Conservation (phyloP, 2,797 vertebrate genomes). For the Spondyliosoma cantharus region DNA sequence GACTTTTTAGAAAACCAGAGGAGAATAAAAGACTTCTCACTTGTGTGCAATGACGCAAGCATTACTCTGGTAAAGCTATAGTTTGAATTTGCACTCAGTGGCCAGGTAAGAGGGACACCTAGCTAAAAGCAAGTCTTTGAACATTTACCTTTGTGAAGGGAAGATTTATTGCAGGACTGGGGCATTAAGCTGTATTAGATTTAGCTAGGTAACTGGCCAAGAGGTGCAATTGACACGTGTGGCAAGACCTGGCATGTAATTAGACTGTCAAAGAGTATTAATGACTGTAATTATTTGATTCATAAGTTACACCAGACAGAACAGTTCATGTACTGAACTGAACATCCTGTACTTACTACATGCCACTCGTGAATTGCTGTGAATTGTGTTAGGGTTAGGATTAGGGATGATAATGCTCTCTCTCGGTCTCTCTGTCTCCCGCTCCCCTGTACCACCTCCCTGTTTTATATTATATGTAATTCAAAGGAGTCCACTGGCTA, state of each 20-base stretch:
- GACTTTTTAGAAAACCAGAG: neutral
- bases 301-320: neutral
- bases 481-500: constrained; percentile 12
- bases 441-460: neutral
- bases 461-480: constrained; percentile 32
- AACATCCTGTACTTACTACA: neutral
- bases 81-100: too few relatives aligned
- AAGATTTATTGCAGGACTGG: neutral
- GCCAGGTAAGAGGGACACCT: too few relatives aligned
- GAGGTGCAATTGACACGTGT: neutral
- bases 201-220: neutral
- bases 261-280: neutral
- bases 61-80: too few relatives aligned
- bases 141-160: neutral
- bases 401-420: neutral
- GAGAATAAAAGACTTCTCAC: neutral
- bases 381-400: neutral
- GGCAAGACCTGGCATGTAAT: neutral
- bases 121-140: neutral
- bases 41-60: neutral
- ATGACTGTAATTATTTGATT: neutral
- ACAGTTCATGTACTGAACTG: neutral
- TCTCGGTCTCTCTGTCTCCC: neutral
- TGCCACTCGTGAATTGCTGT: neutral
- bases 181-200: neutral